These are phyloP conservation scores for Plectropomus leopardus DNA, from an alignment of 2,113 vertebrate species.

Conservation along the genomic window DNA sequence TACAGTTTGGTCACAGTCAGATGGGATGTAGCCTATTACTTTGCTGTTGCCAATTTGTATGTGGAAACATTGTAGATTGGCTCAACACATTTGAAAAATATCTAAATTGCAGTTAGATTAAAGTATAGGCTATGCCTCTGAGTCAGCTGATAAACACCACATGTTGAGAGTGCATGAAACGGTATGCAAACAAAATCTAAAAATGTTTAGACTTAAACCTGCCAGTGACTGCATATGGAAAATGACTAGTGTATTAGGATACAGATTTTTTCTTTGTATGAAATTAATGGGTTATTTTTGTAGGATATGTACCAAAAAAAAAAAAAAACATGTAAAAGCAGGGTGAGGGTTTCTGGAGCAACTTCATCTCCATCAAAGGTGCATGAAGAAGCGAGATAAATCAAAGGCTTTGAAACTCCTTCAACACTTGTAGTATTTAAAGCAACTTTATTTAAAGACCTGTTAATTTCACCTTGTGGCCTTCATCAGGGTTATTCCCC, in stretches of 20 bases:
- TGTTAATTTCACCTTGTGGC: no score
- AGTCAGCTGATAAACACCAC: not conserved
- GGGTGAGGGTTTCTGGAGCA: no score
- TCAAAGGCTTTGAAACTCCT: no score
- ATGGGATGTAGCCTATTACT: not conserved
- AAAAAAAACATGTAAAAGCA: no score
- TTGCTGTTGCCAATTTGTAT: not conserved
- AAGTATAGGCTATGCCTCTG: not conserved
- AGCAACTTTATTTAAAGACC: no score
- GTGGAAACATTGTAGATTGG: not conserved
- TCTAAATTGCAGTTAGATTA: not conserved
- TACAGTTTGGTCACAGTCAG: constrained; percentile 15
- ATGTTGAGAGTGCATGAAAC: not conserved
- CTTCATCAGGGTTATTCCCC: no score
- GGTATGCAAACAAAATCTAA: not conserved
- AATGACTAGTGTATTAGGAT: not conserved
- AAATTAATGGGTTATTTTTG: no score
- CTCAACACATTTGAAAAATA: not conserved
- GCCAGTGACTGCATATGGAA: not conserved
- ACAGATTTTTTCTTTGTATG: not conserved
- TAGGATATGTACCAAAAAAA: no score
- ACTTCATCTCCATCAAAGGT: no score
- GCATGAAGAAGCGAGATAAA: no score
- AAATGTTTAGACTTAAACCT: not conserved
- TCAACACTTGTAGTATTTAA: no score